Evolutionary conservation across 2,113 vertebrate species (phyloP), one percentile per base, ranked within the genome.

Genomic region (Aldabrachelys gigantea): DNA sequence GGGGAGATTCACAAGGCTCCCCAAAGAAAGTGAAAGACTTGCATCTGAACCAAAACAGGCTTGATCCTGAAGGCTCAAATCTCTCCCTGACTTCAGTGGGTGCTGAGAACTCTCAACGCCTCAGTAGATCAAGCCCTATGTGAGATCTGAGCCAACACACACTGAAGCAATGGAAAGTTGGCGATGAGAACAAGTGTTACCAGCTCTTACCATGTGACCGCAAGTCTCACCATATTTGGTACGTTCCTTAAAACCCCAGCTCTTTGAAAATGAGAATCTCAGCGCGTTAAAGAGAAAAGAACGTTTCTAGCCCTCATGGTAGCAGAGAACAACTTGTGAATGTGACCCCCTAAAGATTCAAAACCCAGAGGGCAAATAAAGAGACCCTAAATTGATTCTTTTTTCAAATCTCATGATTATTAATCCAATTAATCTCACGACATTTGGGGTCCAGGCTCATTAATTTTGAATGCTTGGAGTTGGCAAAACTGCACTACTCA

Each of bases 91-190:
- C 10, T 38, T 22, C 21, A 44, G 25, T 53, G 16, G 49, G 50
- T 3, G 16, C n/a, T 56, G 5, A 4, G 13, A 89, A 13, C 41
- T 29, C 62, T 84, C 38, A 16, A 0, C 0, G 0, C 3, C 2
- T 25, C 31, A 35, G 24, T 10, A 41, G 21, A 24, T 76, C 57
- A 80, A 38, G 31, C 8, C 50, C 22, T n/a, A 14, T 31, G 1
- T 19, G 17, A 9, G 38, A 8, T 2, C 0, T 69, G 17, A n/a
- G n/a, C 17, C 62, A n/a, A n/a, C 35, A n/a, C 16, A 8, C 62
- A 69, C 4, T 69, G 35, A 19, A 69, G 8, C 35, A n/a, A 8
- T 69, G 17, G 16, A n/a, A n/a, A 69, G 62, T 69, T n/a, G n/a
- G 62, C 16, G 35, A 69, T n/a, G 31, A 69, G 35, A 69, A n/a